Evolutionary conservation across 2,797 vertebrate genomes (phyloP).

Genomic region (Phrynocephalus forsythii): DNA sequence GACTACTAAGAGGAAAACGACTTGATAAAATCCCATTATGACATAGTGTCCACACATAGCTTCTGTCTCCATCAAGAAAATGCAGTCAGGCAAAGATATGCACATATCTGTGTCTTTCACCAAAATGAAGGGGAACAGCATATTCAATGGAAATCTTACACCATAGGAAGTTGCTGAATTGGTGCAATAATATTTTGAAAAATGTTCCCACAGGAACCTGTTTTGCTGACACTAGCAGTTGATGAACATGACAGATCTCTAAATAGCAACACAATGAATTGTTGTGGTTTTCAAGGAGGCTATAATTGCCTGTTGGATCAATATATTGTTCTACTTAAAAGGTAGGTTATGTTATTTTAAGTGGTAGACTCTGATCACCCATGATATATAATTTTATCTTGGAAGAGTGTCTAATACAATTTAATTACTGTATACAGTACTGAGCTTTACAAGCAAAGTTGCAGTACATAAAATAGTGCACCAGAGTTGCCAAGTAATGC

Average conservation of each 20-base stretch:
- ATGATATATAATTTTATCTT: conserved; percentile 44
- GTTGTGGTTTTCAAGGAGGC: conserved; percentile 43
- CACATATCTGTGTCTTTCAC: background rate
- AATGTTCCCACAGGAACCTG: background rate
- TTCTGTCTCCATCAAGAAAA: no score
- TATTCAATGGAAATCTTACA: background rate
- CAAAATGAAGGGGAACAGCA: background rate
- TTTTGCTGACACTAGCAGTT: background rate
- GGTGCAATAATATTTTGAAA: background rate
- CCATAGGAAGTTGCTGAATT: background rate
- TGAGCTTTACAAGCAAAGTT: background rate
- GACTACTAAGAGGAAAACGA: no score
- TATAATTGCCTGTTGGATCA: conserved; percentile 37
- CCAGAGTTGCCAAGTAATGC: background rate
- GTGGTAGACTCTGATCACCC: conserved; percentile 30
- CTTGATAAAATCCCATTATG: no score
- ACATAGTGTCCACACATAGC: no score
- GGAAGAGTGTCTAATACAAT: conserved; percentile 31
- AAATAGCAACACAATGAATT: conserved; percentile 37
- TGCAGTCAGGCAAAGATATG: background rate
- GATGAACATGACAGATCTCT: conserved; percentile 4
- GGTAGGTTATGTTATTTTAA: conserved; percentile 28
- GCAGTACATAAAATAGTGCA: background rate
- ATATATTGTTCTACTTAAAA: conserved; percentile 49
- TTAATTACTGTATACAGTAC: background rate